Conservation (phyloP, 2,797 vertebrate genomes). For the Sorex maritimensis region DNA sequence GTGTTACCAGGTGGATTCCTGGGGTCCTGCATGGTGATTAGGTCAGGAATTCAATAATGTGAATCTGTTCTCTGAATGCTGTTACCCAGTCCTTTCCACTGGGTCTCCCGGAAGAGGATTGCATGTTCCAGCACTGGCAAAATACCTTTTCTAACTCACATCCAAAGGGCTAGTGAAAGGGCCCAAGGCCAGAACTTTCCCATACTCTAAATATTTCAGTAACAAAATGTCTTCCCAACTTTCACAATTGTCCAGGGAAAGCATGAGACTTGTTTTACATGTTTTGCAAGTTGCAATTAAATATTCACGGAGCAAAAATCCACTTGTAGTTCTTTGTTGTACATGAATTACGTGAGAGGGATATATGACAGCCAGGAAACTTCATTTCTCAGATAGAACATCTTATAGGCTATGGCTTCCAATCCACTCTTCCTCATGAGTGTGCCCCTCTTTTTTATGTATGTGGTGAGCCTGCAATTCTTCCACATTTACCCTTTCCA, state of each 20-base stretch:
- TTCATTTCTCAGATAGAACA: neutral
- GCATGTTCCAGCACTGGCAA: neutral
- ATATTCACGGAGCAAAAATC: constrained; percentile 65
- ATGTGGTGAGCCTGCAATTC: neutral
- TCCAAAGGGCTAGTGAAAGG: neutral
- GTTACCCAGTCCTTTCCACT: neutral
- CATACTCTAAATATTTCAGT: neutral
- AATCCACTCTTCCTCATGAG: neutral
- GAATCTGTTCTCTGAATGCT: neutral
- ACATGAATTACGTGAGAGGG: neutral
- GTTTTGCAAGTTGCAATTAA: constrained; percentile 71
- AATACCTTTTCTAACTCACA: neutral
- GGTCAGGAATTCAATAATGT: neutral
- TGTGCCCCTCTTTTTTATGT: neutral
- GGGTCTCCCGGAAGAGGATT: neutral
- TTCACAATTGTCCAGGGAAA: constrained; percentile 35
- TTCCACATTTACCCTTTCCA: neutral
- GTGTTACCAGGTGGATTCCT: neutral
- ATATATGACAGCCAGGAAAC: neutral
- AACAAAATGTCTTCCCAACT: constrained; percentile 19
- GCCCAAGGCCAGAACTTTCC: neutral
- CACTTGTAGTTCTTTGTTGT: constrained; percentile 15
- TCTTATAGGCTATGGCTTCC: neutral
- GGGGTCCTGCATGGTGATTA: neutral
- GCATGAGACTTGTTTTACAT: constrained; percentile 26